phyloP scores from a whole-genome alignment of 2,797 vertebrate genomes.

The Karalla daura region DNA sequence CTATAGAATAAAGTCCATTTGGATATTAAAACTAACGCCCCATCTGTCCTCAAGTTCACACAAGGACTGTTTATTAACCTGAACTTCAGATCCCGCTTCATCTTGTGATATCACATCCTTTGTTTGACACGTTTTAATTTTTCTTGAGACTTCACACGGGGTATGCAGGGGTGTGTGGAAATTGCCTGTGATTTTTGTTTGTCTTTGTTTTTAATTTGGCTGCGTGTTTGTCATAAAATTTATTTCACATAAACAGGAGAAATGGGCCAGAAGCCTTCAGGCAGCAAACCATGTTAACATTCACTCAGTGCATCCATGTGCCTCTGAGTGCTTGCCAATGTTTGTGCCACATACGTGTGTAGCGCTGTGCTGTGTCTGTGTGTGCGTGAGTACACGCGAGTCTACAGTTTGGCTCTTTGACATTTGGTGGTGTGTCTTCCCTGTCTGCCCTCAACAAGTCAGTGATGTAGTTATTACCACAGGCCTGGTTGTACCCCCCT shows the following conservation, averaged over 20 bases:
- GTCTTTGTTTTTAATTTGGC: slow-evolving; percentile 19
- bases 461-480: slow-evolving; percentile 31
- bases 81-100: not conserved
- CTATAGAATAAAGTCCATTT: slow-evolving; percentile 17
- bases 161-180: not conserved
- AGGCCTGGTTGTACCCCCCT: slow-evolving; percentile 42
- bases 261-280: slow-evolving; percentile 22
- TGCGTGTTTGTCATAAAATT: slow-evolving; percentile 2
- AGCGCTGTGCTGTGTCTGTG: too few species aligned
- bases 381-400: not conserved
- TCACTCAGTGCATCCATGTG: slow-evolving; percentile 3
- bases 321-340: slow-evolving; percentile 17
- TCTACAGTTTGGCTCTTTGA: slow-evolving; percentile 11
- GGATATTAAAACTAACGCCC: slow-evolving; percentile 22
- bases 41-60: slow-evolving; percentile 16
- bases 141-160: slow-evolving; percentile 3
- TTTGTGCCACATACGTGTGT: not conserved
- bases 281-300: slow-evolving; percentile 18
- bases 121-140: slow-evolving; percentile 6
- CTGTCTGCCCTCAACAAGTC: slow-evolving; percentile 32
- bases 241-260: slow-evolving; percentile 30
- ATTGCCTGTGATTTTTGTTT: slow-evolving; percentile 8
- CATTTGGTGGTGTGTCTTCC: not conserved
- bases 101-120: slow-evolving; percentile 5
- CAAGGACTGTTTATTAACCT: not conserved